Conservation (phyloP, 1,140 invertebrate genomes). For the Coptotermes formosanus region DNA sequence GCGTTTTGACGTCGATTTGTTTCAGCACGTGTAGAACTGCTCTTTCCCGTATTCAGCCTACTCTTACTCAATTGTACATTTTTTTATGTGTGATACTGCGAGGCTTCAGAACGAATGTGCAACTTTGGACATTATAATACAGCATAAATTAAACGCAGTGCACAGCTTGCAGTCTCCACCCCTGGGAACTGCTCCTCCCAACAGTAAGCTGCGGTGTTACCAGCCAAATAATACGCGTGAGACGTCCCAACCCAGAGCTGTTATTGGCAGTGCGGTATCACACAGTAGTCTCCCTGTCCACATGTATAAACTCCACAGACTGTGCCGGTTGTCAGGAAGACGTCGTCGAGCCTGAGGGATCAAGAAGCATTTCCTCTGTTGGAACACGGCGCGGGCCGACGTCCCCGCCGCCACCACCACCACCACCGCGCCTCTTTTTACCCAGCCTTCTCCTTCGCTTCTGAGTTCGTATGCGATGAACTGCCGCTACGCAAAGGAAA, state of each 20-base stretch:
- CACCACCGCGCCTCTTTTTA: constrained; percentile 53
- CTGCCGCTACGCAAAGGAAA: constrained; percentile 52
- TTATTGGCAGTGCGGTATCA: constrained; percentile 44
- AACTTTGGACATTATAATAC: too few relatives aligned
- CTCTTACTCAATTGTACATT: too few relatives aligned
- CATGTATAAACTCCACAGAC: constrained; percentile 85
- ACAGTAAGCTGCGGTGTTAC: too few relatives aligned
- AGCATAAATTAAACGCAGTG: too few relatives aligned
- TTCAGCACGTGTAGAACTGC: too few relatives aligned
- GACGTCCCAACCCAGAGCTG: neutral
- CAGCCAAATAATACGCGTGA: neutral
- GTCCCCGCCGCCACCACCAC: constrained; percentile 50
- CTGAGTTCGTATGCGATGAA: constrained; percentile 41
- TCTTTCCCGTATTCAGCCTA: too few relatives aligned
- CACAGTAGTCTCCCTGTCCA: constrained; percentile 84
- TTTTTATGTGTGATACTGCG: too few relatives aligned
- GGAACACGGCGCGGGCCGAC: constrained; percentile 44
- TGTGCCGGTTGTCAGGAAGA: constrained; percentile 80
- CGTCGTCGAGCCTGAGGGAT: constrained; percentile 47
- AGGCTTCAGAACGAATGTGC: too few relatives aligned
- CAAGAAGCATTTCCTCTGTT: constrained; percentile 59
- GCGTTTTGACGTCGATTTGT: too few relatives aligned
- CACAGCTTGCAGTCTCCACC: too few relatives aligned
- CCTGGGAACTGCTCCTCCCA: too few relatives aligned
- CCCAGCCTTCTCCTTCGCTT: constrained; percentile 49